A percentile compares a stretch with the other conserved stretches of the same genome.
Conservation (phyloP, 2,888 invertebrate species). For the Trissonchulus sp. region DNA sequence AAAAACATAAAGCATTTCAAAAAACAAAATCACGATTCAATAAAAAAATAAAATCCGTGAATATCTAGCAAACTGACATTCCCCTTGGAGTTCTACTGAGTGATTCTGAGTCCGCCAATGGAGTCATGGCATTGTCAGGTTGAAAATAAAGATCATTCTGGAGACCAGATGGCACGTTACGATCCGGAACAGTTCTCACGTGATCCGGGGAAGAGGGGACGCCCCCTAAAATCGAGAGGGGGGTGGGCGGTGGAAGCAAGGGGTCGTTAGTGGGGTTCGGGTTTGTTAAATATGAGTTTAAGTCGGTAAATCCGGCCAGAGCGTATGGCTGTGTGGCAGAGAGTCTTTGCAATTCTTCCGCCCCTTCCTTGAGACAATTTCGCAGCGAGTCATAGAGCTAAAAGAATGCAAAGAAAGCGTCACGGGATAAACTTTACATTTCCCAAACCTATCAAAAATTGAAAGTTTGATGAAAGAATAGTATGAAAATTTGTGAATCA, state of each 20-base stretch:
- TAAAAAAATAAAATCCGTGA: no score
- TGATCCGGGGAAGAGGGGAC: background rate
- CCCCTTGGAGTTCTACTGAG: background rate
- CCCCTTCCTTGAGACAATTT: background rate
- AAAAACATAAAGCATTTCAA: no score
- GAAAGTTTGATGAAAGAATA: no score
- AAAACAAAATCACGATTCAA: no score
- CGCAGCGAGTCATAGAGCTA: background rate
- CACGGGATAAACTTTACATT: no score
- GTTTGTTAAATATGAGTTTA: background rate
- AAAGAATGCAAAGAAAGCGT: no score
- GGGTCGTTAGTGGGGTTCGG: background rate
- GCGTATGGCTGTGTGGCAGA: background rate
- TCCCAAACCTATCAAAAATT: no score
- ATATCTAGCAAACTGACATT: slow-evolving; percentile 3
- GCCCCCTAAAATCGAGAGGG: background rate
- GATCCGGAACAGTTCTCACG: background rate
- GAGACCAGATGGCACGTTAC: background rate
- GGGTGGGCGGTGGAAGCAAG: background rate
- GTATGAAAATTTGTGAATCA: no score
- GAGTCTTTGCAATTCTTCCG: background rate
- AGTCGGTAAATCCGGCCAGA: background rate
- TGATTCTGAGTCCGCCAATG: background rate
- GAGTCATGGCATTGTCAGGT: no score
- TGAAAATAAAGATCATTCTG: background rate